phyloP scores from a whole-genome alignment of 1,140 invertebrate genomes.

The Eciton burchellii region DNA sequence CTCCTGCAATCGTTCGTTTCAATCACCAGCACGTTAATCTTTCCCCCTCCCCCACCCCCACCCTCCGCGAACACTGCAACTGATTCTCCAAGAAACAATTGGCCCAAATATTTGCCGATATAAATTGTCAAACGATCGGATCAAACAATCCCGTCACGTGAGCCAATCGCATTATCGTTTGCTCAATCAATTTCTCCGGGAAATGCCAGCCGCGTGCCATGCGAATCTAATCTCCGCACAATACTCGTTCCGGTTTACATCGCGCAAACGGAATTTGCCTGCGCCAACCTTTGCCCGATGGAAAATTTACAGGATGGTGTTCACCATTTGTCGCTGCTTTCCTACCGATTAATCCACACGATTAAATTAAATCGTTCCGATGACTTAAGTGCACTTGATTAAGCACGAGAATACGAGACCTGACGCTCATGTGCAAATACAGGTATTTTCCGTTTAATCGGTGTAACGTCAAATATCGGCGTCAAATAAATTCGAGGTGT shows the following conservation, averaged over 20 bases:
- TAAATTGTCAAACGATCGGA: conserved; percentile 20
- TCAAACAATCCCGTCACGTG: neutral
- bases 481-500: too few species aligned
- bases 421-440: neutral
- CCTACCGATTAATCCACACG: neutral
- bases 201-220: neutral
- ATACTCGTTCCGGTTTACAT: conserved; percentile 31
- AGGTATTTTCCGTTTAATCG: neutral
- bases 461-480: neutral
- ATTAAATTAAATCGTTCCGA: conserved; percentile 7
- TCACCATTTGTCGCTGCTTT: neutral
- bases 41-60: too few species aligned
- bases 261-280: conserved; percentile 40
- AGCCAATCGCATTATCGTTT: conserved; percentile 28
- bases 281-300: neutral
- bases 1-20: neutral
- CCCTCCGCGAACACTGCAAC: neutral
- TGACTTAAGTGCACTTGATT: conserved; percentile 8
- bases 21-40: neutral
- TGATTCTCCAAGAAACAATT: conserved; percentile 12
- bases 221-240: neutral
- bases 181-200: conserved; percentile 34
- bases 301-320: conserved; percentile 18
- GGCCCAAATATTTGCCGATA: conserved; percentile 7
- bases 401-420: neutral